Percentiles rank a stretch among this genome's conserved stretches.
Conservation (phyloP, 2,113 vertebrate genomes). For the Apodemus sylvaticus region DNA sequence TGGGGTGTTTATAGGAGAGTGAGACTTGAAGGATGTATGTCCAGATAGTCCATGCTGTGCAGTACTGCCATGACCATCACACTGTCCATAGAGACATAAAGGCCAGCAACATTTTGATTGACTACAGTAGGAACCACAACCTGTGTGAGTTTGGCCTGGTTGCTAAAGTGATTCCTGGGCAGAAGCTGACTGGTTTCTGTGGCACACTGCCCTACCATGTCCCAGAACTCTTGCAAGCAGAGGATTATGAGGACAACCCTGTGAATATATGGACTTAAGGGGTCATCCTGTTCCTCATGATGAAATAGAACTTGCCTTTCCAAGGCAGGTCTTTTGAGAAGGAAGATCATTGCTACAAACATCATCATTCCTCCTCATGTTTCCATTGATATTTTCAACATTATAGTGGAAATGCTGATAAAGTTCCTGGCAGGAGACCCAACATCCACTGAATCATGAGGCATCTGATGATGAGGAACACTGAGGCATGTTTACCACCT, state of each 20-base stretch:
- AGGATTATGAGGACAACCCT: background rate
- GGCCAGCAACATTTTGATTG: background rate
- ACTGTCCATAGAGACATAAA: background rate
- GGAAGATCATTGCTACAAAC: background rate
- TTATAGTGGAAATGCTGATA: too few relatives aligned
- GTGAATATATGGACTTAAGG: background rate
- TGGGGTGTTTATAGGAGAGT: background rate
- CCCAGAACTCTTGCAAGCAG: background rate
- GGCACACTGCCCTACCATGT: background rate
- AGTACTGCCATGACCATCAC: background rate
- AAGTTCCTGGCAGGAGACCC: too few relatives aligned
- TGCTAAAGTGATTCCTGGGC: background rate
- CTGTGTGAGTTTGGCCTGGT: background rate
- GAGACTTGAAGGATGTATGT: background rate
- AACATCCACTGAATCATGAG: too few relatives aligned
- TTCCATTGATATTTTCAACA: background rate
- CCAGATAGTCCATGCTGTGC: background rate
- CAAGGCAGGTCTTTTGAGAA: rapidly evolving
- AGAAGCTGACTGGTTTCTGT: background rate
- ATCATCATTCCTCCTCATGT: background rate
- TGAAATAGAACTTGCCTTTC: rapidly evolving
- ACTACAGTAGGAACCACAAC: background rate
- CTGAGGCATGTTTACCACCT: too few relatives aligned
- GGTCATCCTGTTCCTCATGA: background rate
- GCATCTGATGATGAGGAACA: too few relatives aligned